phyloP scores from a whole-genome alignment of 1,140 invertebrate genomes.

The Rhizoglyphus robini region DNA sequence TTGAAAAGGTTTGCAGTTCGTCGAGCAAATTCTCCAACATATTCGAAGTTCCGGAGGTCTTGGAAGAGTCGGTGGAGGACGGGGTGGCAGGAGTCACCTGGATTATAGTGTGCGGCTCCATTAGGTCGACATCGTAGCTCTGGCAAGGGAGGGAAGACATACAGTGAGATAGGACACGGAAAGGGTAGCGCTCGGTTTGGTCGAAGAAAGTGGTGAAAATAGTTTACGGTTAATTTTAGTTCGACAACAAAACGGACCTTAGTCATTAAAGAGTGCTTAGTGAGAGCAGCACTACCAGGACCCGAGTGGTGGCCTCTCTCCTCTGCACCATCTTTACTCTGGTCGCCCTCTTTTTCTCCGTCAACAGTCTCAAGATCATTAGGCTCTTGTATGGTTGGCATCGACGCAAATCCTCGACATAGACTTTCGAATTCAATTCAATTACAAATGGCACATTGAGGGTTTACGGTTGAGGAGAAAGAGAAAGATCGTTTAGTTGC shows the following conservation, averaged over 20 bases:
- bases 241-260: background rate
- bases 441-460: background rate
- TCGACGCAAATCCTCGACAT: constrained; percentile 22
- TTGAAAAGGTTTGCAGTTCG: constrained; percentile 63
- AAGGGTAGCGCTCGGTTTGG: too few relatives aligned
- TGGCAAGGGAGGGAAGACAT: constrained; percentile 8
- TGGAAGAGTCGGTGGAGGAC: constrained; percentile 34
- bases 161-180: background rate
- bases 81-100: constrained; percentile 27
- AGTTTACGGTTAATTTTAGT: background rate
- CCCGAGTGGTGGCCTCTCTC: background rate
- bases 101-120: constrained; percentile 28
- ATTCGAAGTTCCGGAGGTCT: constrained; percentile 53
- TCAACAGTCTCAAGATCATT: background rate
- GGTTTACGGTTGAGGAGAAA: constrained; percentile 5
- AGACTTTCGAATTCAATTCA: constrained; percentile 4
- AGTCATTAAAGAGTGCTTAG: background rate
- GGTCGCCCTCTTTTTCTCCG: background rate
- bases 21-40: constrained; percentile 88
- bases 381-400: constrained; percentile 22
- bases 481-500: constrained; percentile 4
- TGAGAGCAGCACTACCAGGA: background rate
- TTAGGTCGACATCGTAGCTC: constrained; percentile 23
- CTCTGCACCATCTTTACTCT: background rate
- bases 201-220: background rate